Evolutionary conservation across 1,140 invertebrate genomes (phyloP), one percentile per base, ranked within the genome.

Genomic region (Leucophenga varia): DNA sequence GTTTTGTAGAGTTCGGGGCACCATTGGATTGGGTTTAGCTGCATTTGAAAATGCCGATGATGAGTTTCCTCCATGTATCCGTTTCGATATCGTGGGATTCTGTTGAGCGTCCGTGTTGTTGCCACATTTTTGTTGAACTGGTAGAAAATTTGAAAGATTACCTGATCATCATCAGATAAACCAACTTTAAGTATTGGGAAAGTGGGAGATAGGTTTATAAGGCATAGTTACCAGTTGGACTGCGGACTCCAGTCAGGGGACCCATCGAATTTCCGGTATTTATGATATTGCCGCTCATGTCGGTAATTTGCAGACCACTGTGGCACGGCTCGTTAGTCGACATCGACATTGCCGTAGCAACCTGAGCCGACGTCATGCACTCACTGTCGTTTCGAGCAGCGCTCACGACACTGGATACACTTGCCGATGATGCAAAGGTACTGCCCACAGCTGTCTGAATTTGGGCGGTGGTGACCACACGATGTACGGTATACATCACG

Each of bases 391-490:
- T 72, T 25, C 61, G 58, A 3, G 61, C 57, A 5, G 60, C 57
- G 41, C 64, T 74, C 2, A 72, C 60, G 31, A 74, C 72, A 54
- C 65, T 74, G 12, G 72, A 72, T 2, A 74, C 65, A 30, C 68
- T 74, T 13, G 72, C 68, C n/a, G 72, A 71, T 13, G 72, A 70
- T n/a, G 72, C 65, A 32, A 70, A 72, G 20, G 71, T 72, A 38
- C 58, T 72, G 31, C 67, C 70, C n/a, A 52, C 57, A 6, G 70
- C 67, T 16, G 68, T 74, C 43, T 74, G 72, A 37, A 74, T 74
- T 46, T 74, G 72, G 10, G 72, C 70, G 35, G 72, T 74, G 22
- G 72, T 74, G 22, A 74, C 69, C 31, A 74, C 72, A 12, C 72
- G 61, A 45, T 74, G 72, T 22, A 74, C 72, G 16, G 72, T 74